Conservation (phyloP, 2,888 invertebrate genomes). For the Candidula unifasciata region DNA sequence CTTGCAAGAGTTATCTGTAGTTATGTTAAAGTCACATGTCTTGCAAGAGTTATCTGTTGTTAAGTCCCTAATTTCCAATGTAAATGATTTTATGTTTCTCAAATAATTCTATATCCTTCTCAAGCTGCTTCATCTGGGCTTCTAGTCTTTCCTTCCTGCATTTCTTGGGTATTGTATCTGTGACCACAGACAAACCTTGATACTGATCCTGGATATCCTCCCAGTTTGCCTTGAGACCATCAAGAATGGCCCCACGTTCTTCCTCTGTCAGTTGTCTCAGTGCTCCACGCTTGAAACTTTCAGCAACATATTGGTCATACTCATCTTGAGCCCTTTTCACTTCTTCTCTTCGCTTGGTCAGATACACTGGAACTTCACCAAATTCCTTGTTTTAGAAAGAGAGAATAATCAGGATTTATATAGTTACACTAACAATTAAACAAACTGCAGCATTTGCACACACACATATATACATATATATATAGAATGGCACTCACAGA, state of each 20-base stretch:
- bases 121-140: constrained; percentile 86
- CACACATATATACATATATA: too few species aligned
- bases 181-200: constrained; percentile 89
- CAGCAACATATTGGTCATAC: constrained; percentile 76
- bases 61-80: constrained; percentile 68
- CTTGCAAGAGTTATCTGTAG: not conserved
- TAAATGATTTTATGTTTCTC: constrained; percentile 84
- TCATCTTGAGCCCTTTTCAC: constrained; percentile 76
- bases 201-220: constrained; percentile 88
- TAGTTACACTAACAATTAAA: not conserved
- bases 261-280: constrained; percentile 72
- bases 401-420: not conserved
- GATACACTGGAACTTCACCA: constrained; percentile 85
- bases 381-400: constrained; percentile 78
- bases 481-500: too few species aligned
- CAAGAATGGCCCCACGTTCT: constrained; percentile 73
- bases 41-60: not conserved
- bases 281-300: constrained; percentile 74
- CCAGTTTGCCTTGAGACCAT: constrained; percentile 84
- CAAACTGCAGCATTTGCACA: not conserved
- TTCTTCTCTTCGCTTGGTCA: constrained; percentile 79
- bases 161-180: constrained; percentile 91
- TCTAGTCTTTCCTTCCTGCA: constrained; percentile 88
- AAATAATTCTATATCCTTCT: constrained; percentile 89
- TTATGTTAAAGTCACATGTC: not conserved